phyloP scores from a whole-genome alignment of 2,888 invertebrate genomes.

The Onthophagus sagittarius region DNA sequence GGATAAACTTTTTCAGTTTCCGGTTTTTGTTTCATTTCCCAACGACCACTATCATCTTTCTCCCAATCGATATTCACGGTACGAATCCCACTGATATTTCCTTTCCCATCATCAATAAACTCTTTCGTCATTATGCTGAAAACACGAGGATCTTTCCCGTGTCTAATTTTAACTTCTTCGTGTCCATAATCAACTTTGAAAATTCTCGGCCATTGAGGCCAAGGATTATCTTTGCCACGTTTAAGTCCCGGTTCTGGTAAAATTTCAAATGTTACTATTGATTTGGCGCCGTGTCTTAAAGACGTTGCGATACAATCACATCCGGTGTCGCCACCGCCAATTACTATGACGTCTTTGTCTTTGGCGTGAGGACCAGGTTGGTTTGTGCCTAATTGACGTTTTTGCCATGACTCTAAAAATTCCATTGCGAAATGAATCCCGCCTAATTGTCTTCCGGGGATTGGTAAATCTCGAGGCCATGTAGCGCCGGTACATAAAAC shows the following conservation, averaged over 20 bases:
- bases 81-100: slow-evolving; percentile 85
- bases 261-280: slow-evolving; percentile 95
- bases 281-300: slow-evolving; percentile 83
- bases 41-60: slow-evolving; percentile 86
- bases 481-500: slow-evolving; percentile 92
- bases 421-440: slow-evolving; percentile 98
- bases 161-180: slow-evolving; percentile 87
- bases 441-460: slow-evolving; percentile 80
- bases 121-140: slow-evolving; percentile 94
- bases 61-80: slow-evolving; percentile 91
- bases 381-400: slow-evolving; percentile 76
- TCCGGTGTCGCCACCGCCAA: slow-evolving; percentile 82
- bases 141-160: slow-evolving; percentile 87
- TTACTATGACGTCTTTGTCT: slow-evolving; percentile 91
- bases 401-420: slow-evolving; percentile 95
- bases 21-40: slow-evolving; percentile 87
- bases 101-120: slow-evolving; percentile 85
- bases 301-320: slow-evolving; percentile 99
- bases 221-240: slow-evolving; percentile 88
- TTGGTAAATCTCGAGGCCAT: slow-evolving; percentile 88
- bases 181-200: slow-evolving; percentile 98
- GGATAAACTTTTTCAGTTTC: slow-evolving; percentile 76
- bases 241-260: slow-evolving; percentile 83
- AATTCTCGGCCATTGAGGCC: slow-evolving; percentile 97
- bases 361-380: slow-evolving; percentile 68